Conservation (phyloP, 2,797 vertebrate genomes). For the Periparus ater region DNA sequence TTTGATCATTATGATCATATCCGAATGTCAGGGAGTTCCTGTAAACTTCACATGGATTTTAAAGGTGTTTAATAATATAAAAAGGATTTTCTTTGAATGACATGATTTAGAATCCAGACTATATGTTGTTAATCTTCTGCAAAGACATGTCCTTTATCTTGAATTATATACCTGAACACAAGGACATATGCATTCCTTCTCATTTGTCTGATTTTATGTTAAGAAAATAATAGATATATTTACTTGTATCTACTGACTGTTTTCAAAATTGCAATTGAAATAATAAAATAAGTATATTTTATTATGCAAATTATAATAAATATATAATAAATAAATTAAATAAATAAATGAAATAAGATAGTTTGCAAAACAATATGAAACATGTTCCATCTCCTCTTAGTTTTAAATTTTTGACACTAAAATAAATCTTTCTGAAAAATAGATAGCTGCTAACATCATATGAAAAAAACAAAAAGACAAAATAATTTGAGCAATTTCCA, state of each 20-base stretch:
- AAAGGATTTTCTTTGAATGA: not conserved
- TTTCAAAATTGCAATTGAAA: not conserved
- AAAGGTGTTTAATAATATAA: not conserved
- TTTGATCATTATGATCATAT: not conserved
- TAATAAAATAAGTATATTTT: not conserved
- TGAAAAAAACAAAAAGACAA: fast-evolving
- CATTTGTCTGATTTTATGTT: not conserved
- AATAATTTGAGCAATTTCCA: not conserved
- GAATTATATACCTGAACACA: not conserved
- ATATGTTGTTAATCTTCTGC: not conserved
- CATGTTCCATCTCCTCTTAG: not conserved
- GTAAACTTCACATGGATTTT: not conserved
- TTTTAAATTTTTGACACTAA: not conserved
- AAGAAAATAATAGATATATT: not conserved
- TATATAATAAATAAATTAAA: too few relatives aligned
- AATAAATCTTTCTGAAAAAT: not conserved
- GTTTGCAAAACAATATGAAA: not conserved
- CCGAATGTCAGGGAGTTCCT: not conserved
- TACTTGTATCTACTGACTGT: not conserved
- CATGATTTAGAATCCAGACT: not conserved
- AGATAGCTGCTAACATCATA: not conserved
- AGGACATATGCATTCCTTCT: not conserved
- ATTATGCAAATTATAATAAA: too few relatives aligned
- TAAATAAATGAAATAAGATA: not conserved
- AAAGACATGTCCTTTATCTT: not conserved